These are phyloP conservation scores for Gymnogyps californianus DNA, from an alignment of 2,113 vertebrate species.

Conservation along the genomic window DNA sequence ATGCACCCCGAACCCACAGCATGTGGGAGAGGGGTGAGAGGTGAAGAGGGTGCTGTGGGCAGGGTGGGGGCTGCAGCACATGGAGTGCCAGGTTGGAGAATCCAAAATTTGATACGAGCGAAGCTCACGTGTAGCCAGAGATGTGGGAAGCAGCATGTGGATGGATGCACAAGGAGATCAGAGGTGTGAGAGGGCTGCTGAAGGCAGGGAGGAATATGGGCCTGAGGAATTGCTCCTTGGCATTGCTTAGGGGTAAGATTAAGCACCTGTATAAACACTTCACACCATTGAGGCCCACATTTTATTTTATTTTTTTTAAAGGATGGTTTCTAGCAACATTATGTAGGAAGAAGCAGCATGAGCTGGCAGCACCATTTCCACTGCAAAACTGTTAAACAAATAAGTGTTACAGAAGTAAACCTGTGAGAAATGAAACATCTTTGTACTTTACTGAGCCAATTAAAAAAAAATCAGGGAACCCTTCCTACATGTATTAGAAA, in stretches of 20 bases:
- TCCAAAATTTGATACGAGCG: accelerated
- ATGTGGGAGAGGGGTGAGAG: background rate
- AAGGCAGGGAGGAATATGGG: background rate
- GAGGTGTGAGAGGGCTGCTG: background rate
- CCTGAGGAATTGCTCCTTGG: background rate
- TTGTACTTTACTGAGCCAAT: conserved; percentile 67
- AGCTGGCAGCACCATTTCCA: conserved; percentile 20
- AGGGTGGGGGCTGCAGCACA: background rate
- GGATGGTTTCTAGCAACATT: background rate
- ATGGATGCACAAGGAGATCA: background rate
- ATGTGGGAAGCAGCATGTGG: background rate
- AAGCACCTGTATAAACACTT: background rate
- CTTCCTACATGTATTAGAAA: conserved; percentile 71
- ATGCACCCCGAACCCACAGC: accelerated
- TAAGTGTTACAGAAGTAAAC: conserved; percentile 66
- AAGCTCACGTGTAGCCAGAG: accelerated
- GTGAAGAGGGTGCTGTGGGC: background rate
- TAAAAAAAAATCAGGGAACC: conserved; percentile 65
- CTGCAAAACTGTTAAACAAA: conserved; percentile 64
- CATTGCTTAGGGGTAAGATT: background rate
- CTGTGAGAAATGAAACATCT: conserved; percentile 65
- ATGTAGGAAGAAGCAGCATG: conserved; percentile 16
- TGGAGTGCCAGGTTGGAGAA: accelerated
- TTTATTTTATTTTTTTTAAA: background rate
- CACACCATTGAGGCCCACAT: accelerated